Evolutionary conservation across 2,113 vertebrate genomes (phyloP), one percentile per base, ranked within the genome.

Genomic region (Chloropsis hardwickii): DNA sequence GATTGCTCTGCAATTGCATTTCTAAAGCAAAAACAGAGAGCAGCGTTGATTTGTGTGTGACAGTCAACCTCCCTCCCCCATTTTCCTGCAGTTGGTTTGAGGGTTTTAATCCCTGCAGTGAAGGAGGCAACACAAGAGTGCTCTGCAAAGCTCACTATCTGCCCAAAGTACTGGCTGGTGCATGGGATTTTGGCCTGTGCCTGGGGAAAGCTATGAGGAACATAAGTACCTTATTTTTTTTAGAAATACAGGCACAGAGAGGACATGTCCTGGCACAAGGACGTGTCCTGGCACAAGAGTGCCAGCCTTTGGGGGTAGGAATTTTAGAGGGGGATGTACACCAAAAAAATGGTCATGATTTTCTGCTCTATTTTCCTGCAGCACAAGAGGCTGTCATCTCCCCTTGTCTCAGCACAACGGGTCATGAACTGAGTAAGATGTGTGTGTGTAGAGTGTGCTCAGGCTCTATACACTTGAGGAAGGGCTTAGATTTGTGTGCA

Each of bases 1-100:
- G 84, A 95, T 94, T 94, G 92, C 89, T 94, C 95, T 92, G 92
- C 89, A 86, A 31, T 89, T 94, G 92, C 93, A 85, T 94, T 95
- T 91, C 89, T 91, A 61, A 92, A 85, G 91, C 89, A 89, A 69
- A 94, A 92, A 64, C 22, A 84, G 70, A 86, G 73, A 90, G 15
- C 33, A 24, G 84, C 45, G 24, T 91, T 94, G 91, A 91, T 95
- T 81, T 28, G 51, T 85, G 53, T 84, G 65, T 91, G 89, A 81
- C 81, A 92, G 57, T 60, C 83, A 71, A 48, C 80, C 72, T 82
- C 92, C 93, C 94, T 94, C 94, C 94, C 79, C 89, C 91, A 57
- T 84, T 87, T 69, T 48, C 67, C 65, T 92, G 81, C 81, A 61
- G 58, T 54, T 80, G 62, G 39, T 69, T 58, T 72, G 87, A 80